These are phyloP conservation scores for Neodiprion lecontei DNA, from an alignment of 1,140 invertebrate species.

Conservation along the genomic window DNA sequence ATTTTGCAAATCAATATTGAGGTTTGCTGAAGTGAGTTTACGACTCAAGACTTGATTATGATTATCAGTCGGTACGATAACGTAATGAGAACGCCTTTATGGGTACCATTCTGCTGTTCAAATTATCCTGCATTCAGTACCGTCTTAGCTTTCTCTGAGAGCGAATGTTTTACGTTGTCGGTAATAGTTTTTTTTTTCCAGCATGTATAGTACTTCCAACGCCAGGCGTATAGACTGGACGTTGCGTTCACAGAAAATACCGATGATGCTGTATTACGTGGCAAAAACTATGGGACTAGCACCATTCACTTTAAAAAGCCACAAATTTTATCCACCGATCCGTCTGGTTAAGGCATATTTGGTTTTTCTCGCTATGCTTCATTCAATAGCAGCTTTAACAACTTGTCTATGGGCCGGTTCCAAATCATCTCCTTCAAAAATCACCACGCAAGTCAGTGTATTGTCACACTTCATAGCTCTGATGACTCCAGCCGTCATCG, in stretches of 20 bases:
- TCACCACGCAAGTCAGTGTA: background rate
- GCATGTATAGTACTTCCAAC: background rate
- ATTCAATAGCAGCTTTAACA: background rate
- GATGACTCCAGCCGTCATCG: background rate
- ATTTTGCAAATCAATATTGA: too few relatives aligned
- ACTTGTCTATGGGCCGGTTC: background rate
- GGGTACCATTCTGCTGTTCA: too few relatives aligned
- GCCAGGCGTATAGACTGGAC: background rate
- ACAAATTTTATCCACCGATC: background rate
- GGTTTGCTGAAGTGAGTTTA: too few relatives aligned
- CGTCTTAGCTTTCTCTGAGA: background rate
- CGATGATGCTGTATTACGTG: background rate
- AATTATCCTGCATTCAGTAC: background rate
- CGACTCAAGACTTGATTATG: too few relatives aligned
- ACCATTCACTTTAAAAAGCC: background rate
- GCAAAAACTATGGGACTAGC: background rate
- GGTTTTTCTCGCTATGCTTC: background rate
- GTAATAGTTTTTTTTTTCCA: background rate
- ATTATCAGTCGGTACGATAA: too few relatives aligned
- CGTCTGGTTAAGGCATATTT: background rate
- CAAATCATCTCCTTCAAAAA: background rate
- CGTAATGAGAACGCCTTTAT: too few relatives aligned
- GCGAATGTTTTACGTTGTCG: background rate
- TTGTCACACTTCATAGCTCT: background rate
- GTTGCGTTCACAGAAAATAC: background rate